Conservation (phyloP, 2,888 invertebrate species). For the Blastobasis lacticolella region DNA sequence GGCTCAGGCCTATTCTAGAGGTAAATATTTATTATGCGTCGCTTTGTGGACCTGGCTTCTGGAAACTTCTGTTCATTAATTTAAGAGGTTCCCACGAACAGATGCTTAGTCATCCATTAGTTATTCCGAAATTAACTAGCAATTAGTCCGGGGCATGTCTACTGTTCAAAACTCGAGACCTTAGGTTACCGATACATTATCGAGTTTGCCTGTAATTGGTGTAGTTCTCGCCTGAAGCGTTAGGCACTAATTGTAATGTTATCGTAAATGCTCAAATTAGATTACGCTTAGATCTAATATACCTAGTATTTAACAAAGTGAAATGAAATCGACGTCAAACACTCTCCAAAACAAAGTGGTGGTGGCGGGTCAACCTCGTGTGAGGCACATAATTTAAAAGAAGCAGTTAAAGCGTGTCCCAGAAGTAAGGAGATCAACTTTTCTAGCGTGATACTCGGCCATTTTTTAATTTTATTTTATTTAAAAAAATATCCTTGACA, state of each 20-base stretch:
- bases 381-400: no score
- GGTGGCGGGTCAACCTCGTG: no score
- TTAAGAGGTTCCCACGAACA: constrained; percentile 13
- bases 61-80: constrained; percentile 22
- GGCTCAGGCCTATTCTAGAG: constrained; percentile 17
- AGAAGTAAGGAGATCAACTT: no score
- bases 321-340: no score
- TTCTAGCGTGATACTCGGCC: no score
- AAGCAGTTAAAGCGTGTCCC: no score
- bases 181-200: background rate
- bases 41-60: constrained; percentile 20
- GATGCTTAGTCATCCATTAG: constrained; percentile 16
- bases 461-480: no score
- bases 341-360: no score
- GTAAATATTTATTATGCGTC: constrained; percentile 25
- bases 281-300: no score
- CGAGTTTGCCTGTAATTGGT: constrained; percentile 2
- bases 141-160: constrained; percentile 2
- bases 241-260: background rate
- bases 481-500: no score
- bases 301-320: no score
- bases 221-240: constrained; percentile 2
- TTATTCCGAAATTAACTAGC: constrained; percentile 13
- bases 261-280: no score
- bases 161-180: background rate